These are phyloP conservation scores for Coranthus polyacanthus DNA, from an alignment of 2,797 vertebrate genomes.

Conservation along the genomic window DNA sequence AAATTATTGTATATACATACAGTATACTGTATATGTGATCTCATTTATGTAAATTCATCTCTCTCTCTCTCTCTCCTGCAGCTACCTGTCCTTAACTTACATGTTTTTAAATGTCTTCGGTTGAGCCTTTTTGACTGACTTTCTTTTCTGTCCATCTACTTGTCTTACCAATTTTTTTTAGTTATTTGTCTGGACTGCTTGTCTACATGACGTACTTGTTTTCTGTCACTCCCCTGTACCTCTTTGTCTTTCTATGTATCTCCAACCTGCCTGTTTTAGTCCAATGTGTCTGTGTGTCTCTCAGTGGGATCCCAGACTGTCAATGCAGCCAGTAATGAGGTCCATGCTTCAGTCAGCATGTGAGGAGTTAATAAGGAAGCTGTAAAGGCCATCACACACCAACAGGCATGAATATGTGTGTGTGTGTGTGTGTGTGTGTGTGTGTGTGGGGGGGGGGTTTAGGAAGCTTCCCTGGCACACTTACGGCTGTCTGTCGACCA, in stretches of 20 bases:
- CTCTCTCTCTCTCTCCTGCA: too few relatives aligned
- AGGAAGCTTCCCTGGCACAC: conserved; percentile 73
- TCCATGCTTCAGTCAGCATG: conserved; percentile 80
- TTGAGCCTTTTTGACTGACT: conserved; percentile 9
- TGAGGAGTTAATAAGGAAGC: conserved; percentile 86
- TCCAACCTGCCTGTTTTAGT: conserved; percentile 67
- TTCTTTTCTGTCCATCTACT: conserved; percentile 34
- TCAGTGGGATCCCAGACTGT: conserved; percentile 68
- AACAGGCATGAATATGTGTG: conserved; percentile 71
- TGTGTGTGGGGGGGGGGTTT: conserved; percentile 49
- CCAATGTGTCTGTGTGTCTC: conserved; percentile 58
- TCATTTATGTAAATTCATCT: too few relatives aligned
- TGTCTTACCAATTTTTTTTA: conserved; percentile 21
- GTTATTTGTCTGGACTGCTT: conserved; percentile 27
- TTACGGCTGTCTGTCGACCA: conserved; percentile 75
- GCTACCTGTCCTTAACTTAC: neutral
- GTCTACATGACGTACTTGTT: conserved; percentile 12
- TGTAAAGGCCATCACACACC: conserved; percentile 80
- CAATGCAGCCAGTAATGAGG: conserved; percentile 82
- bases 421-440: conserved; percentile 34
- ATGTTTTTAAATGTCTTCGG: neutral
- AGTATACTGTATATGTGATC: too few relatives aligned
- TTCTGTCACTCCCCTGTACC: conserved; percentile 47
- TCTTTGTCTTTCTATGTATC: conserved; percentile 60
- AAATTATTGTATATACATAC: conserved; percentile 10